phyloP scores from a whole-genome alignment of 2,113 vertebrate species.

The Hystrix cristata region DNA sequence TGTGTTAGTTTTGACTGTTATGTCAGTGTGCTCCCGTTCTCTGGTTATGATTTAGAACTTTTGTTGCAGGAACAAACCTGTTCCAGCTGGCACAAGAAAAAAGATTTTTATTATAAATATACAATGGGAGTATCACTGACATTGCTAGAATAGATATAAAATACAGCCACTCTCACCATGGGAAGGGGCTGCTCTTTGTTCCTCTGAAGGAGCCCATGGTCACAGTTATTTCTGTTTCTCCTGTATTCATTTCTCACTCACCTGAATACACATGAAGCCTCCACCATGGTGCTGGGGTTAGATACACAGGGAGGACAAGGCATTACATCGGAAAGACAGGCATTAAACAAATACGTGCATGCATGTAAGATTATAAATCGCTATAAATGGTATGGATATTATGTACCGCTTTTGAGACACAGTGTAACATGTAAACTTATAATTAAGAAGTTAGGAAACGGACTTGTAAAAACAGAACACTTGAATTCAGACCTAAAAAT shows the following conservation, averaged over 20 bases:
- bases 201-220: background rate
- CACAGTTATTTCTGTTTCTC: background rate
- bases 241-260: slow-evolving; percentile 1
- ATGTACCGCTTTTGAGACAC: background rate
- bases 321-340: background rate
- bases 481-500: slow-evolving; percentile 1
- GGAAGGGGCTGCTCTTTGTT: background rate
- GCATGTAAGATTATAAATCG: background rate
- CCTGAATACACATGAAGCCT: background rate
- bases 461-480: background rate
- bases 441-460: background rate
- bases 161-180: background rate
- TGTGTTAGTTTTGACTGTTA: background rate
- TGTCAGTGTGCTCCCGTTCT: background rate
- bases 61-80: background rate
- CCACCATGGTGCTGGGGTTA: background rate
- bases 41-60: background rate
- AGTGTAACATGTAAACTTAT: background rate
- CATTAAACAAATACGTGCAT: background rate
- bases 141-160: slow-evolving; percentile 48
- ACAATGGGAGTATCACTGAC: slow-evolving; percentile 3
- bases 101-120: slow-evolving; percentile 62
- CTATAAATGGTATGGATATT: background rate
- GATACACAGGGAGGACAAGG: background rate
- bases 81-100: slow-evolving; percentile 69